These are phyloP conservation scores for Blastobasis lacticolella DNA, from an alignment of 2,888 invertebrate genomes.

Conservation along the genomic window DNA sequence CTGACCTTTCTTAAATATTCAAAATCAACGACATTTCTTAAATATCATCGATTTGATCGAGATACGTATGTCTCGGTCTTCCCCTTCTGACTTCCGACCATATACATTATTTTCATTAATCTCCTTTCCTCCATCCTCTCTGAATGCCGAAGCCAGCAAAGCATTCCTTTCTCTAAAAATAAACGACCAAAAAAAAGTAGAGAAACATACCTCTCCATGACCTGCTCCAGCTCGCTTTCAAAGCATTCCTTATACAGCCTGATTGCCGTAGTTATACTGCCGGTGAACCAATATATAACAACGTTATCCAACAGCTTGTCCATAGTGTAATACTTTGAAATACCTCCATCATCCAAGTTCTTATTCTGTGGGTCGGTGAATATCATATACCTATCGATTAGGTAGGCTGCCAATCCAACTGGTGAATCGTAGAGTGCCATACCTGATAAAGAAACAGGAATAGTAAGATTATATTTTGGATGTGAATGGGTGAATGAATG, in stretches of 20 bases:
- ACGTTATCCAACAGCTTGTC: constrained; percentile 66
- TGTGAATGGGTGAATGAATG: not conserved
- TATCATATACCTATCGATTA: constrained; percentile 87
- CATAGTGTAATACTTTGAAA: constrained; percentile 49
- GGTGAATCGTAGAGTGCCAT: constrained; percentile 84
- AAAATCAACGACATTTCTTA: not conserved
- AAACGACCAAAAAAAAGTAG: not conserved
- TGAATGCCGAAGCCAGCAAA: not conserved
- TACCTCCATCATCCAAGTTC: constrained; percentile 75
- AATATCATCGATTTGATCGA: not conserved
- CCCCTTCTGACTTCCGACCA: not conserved
- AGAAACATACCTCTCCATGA: constrained; percentile 49
- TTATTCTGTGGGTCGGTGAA: constrained; percentile 76
- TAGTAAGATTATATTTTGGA: not conserved
- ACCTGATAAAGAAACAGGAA: constrained; percentile 54
- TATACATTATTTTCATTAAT: not conserved
- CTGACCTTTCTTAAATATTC: too few species aligned
- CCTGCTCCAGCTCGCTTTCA: constrained; percentile 32
- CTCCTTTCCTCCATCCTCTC: not conserved
- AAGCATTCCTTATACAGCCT: constrained; percentile 78
- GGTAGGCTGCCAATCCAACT: constrained; percentile 88
- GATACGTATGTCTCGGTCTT: not conserved
- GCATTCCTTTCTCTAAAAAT: not conserved
- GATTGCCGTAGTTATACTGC: constrained; percentile 59
- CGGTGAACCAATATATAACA: constrained; percentile 72